Percentiles rank a stretch among this genome's conserved stretches.
phyloP scores from a whole-genome alignment of 1,140 invertebrate genomes.

The Neuroterus valhalla region DNA sequence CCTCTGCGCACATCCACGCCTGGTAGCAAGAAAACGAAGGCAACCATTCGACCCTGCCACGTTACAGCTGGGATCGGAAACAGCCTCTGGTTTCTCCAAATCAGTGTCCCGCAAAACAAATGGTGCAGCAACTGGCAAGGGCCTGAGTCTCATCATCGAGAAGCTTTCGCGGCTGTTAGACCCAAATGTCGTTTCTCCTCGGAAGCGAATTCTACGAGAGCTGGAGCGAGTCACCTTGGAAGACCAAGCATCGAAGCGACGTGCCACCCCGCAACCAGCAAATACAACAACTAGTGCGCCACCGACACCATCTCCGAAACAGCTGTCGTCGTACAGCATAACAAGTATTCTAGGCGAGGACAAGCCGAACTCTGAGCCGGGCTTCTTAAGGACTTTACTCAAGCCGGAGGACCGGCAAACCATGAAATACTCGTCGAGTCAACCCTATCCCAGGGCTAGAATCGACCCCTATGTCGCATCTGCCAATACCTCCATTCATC shows the following conservation, averaged over 20 bases:
- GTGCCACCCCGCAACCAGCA: slow-evolving; percentile 66
- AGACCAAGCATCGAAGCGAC: slow-evolving; percentile 75
- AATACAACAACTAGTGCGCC: slow-evolving; percentile 57
- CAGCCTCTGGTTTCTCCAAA: slow-evolving; percentile 70
- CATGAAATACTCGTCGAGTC: slow-evolving; percentile 70
- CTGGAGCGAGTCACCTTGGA: slow-evolving; percentile 84
- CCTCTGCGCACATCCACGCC: slow-evolving; percentile 70
- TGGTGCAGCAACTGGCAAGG: slow-evolving; percentile 60
- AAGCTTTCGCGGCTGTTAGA: slow-evolving; percentile 71
- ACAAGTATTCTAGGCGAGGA: slow-evolving; percentile 82
- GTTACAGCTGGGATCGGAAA: slow-evolving; percentile 65
- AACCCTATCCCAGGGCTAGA: slow-evolving; percentile 65
- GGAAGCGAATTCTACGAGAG: slow-evolving; percentile 84
- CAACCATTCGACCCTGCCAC: slow-evolving; percentile 75
- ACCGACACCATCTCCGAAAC: slow-evolving; percentile 70
- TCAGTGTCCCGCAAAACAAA: slow-evolving; percentile 55
- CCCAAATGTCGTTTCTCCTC: slow-evolving; percentile 80
- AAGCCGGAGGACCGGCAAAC: slow-evolving; percentile 70
- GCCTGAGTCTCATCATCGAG: slow-evolving; percentile 70
- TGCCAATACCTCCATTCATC: slow-evolving; percentile 65
- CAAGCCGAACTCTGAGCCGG: slow-evolving; percentile 68
- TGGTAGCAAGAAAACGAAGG: slow-evolving; percentile 77
- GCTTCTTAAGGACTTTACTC: slow-evolving; percentile 71
- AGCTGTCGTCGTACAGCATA: slow-evolving; percentile 85
- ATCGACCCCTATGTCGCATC: slow-evolving; percentile 67